Evolutionary conservation across 2,113 vertebrate genomes (phyloP).

Genomic region (Hypanus sabinus): DNA sequence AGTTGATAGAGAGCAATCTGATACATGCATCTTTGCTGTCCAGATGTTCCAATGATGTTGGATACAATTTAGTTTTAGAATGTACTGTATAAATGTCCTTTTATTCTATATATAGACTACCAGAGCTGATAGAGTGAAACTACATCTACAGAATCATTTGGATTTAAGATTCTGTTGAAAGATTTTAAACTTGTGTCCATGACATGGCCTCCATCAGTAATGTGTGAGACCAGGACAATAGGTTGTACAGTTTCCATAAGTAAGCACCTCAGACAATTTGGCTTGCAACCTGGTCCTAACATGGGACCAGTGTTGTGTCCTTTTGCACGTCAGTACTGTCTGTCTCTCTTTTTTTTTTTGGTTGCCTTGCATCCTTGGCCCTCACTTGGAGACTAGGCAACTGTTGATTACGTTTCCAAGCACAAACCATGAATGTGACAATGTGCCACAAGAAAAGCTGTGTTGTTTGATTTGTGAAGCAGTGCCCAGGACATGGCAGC

Average conservation of each 20-base stretch:
- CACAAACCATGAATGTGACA: no score
- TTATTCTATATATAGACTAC: neutral
- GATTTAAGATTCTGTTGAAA: neutral
- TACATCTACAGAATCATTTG: neutral
- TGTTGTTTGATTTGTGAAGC: neutral
- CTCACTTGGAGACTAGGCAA: neutral
- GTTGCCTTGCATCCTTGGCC: neutral
- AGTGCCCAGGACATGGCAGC: neutral
- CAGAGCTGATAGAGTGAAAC: neutral
- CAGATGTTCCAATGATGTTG: no score
- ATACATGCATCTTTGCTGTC: no score
- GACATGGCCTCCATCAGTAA: neutral
- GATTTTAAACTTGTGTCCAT: neutral
- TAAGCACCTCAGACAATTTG: no score
- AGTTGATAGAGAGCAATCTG: no score
- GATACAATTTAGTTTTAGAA: neutral
- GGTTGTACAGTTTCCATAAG: neutral
- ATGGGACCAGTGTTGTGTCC: no score
- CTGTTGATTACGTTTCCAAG: neutral
- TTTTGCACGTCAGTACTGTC: no score
- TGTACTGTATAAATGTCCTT: neutral
- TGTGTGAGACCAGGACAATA: neutral
- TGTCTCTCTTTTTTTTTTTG: no score
- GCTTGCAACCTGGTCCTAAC: no score
- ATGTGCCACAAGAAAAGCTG: neutral